A percentile compares a stretch with the other conserved stretches of the same genome.
Conservation (phyloP, 2,797 vertebrate genomes). For the Heteromormyrus szaboi region DNA sequence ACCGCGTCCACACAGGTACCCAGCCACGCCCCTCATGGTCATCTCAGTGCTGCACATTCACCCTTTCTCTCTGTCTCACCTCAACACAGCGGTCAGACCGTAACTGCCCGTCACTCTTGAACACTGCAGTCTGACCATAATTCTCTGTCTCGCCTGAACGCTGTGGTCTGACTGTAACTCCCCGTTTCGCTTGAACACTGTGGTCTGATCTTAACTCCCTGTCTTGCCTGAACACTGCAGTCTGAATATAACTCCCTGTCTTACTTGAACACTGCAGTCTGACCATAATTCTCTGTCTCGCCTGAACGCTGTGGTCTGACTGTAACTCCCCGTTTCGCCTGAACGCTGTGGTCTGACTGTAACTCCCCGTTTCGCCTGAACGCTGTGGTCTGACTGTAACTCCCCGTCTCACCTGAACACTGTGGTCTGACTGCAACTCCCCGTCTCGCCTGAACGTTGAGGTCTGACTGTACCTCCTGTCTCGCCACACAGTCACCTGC, state of each 20-base stretch:
- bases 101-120: neutral
- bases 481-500: neutral
- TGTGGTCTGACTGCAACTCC: neutral
- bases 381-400: neutral
- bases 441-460: neutral
- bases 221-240: neutral
- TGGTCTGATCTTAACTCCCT: neutral
- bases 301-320: neutral
- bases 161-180: neutral
- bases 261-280: neutral
- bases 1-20: conserved; percentile 78
- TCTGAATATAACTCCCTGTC: neutral
- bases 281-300: neutral
- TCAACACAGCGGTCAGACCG: neutral
- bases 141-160: too few relatives aligned
- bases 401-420: neutral
- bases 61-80: neutral
- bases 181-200: neutral
- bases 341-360: neutral
- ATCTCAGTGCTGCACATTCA: neutral
- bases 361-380: neutral
- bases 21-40: neutral
- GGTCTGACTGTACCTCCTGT: neutral
- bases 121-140: neutral
- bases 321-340: neutral